Conservation (phyloP, 2,797 vertebrate species). For the Danio kyathit region DNA sequence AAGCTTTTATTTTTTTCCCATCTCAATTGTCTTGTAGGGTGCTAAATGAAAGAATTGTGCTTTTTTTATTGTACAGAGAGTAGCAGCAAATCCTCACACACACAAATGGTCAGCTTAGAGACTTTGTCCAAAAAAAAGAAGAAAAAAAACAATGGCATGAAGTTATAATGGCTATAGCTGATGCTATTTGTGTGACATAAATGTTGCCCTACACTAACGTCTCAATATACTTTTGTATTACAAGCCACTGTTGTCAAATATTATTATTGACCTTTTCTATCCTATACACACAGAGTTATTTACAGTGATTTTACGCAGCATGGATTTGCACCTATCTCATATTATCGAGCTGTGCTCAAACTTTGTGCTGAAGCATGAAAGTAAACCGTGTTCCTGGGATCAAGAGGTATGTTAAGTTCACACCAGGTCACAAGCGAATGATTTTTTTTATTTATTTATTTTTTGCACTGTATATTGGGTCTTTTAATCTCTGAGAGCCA, state of each 20-base stretch:
- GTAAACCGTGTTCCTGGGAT: not conserved
- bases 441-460: no score
- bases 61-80: not conserved
- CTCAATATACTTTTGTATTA: constrained; percentile 37
- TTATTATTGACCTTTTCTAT: constrained; percentile 38
- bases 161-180: constrained; percentile 17
- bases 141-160: constrained; percentile 33
- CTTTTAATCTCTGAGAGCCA: not conserved
- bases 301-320: constrained; percentile 27
- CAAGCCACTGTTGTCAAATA: constrained; percentile 40
- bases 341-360: not conserved
- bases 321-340: not conserved
- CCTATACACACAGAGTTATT: constrained; percentile 11
- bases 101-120: constrained; percentile 28
- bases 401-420: not conserved
- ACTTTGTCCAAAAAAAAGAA: constrained; percentile 29
- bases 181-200: constrained; percentile 24
- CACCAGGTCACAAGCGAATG: not conserved
- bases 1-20: constrained; percentile 7
- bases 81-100: not conserved
- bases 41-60: not conserved
- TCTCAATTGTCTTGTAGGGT: not conserved
- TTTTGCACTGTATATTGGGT: no score
- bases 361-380: not conserved
- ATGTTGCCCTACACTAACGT: not conserved